phyloP scores from a whole-genome alignment of 2,797 vertebrate species.

The Acanthiza pusilla region DNA sequence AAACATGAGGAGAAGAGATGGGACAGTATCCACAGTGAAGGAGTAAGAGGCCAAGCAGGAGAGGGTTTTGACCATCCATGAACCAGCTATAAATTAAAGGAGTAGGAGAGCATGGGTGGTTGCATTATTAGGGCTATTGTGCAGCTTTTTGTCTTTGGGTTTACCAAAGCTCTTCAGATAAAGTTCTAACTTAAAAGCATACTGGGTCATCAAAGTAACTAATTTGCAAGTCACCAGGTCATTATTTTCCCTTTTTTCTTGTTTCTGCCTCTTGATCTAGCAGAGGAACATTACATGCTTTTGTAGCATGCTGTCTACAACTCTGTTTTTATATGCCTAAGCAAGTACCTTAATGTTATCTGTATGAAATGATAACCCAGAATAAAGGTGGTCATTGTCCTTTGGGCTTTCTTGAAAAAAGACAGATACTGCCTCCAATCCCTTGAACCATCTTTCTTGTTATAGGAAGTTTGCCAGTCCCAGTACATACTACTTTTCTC shows the following conservation, averaged over 20 bases:
- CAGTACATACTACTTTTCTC: not conserved
- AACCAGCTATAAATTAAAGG: not conserved
- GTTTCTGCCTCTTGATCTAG: not conserved
- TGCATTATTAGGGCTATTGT: not conserved
- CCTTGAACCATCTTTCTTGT: not conserved
- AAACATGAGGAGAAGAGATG: fast-evolving
- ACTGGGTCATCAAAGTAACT: not conserved
- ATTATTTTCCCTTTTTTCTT: not conserved
- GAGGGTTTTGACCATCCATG: not conserved
- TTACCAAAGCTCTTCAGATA: not conserved
- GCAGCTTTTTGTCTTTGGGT: not conserved
- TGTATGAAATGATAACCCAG: not conserved
- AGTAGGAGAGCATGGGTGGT: not conserved
- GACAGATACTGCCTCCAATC: fast-evolving
- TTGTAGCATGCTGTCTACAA: not conserved
- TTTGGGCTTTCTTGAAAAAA: not conserved
- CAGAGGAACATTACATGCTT: not conserved
- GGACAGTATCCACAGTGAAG: not conserved
- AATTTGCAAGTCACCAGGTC: not conserved
- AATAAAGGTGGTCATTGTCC: not conserved
- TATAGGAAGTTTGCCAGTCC: not conserved
- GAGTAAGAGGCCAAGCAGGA: not conserved
- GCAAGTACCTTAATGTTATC: not conserved
- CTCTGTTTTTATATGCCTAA: not conserved
- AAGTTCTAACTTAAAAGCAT: not conserved